phyloP scores from a whole-genome alignment of 2,113 vertebrate genomes.

The Thinocorus orbignyianus region DNA sequence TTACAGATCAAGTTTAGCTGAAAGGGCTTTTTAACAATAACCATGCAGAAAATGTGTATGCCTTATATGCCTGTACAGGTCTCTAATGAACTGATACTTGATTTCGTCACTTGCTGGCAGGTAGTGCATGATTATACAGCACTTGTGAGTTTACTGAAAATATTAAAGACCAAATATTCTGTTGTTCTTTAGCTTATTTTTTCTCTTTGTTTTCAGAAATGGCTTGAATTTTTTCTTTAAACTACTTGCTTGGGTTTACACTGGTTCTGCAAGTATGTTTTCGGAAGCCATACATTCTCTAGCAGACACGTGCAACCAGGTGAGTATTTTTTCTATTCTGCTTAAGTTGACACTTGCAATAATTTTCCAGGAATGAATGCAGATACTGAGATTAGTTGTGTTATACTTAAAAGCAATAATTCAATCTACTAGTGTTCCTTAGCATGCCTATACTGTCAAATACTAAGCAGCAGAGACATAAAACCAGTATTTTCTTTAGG shows the following conservation, averaged over 20 bases:
- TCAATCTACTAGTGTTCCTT: neutral
- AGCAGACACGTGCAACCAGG: constrained; percentile 97
- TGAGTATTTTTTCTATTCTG: constrained; percentile 46
- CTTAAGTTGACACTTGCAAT: neutral
- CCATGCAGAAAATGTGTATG: neutral
- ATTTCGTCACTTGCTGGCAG: neutral
- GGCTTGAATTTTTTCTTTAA: constrained; percentile 98
- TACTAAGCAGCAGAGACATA: neutral
- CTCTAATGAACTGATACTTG: neutral
- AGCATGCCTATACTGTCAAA: neutral
- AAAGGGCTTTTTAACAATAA: neutral
- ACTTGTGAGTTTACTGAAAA: neutral
- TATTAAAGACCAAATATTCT: neutral
- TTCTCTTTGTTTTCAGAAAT: constrained; percentile 82
- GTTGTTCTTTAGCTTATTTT: neutral
- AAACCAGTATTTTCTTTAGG: neutral
- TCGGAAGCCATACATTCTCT: constrained; percentile 98
- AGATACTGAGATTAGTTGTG: neutral
- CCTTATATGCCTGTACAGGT: neutral
- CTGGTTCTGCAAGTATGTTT: constrained; percentile 98
- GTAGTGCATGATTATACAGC: neutral
- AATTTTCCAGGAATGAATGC: neutral
- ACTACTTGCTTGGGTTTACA: constrained; percentile 98
- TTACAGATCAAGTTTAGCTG: neutral
- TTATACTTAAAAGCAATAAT: neutral